Evolutionary conservation across 2,113 vertebrate species (phyloP).

Genomic region (Xenopus borealis): DNA sequence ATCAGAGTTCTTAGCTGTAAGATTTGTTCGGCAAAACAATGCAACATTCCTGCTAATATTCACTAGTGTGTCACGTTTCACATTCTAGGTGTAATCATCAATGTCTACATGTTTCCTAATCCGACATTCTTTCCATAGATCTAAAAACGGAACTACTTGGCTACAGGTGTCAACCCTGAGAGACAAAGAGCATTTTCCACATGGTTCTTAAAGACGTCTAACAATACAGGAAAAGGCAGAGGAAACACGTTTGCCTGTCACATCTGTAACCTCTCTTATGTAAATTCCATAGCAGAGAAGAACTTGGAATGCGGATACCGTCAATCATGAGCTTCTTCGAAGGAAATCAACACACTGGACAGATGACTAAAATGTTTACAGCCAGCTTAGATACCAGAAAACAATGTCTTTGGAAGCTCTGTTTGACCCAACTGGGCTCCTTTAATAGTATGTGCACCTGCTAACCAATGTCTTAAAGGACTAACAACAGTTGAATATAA

Average conservation of each 20-base stretch:
- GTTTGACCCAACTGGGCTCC: neutral
- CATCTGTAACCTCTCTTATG: conserved; percentile 21
- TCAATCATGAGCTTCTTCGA: neutral
- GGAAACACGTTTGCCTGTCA: conserved; percentile 20
- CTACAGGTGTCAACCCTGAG: conserved; percentile 18
- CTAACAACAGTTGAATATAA: too few relatives aligned
- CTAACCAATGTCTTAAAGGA: neutral
- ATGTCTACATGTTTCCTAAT: neutral
- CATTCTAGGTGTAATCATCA: neutral
- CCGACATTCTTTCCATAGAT: neutral
- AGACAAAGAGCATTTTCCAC: conserved; percentile 19
- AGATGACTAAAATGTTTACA: neutral
- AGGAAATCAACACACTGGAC: neutral
- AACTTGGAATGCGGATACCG: conserved; percentile 32
- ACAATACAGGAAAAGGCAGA: conserved; percentile 29
- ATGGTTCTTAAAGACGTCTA: conserved; percentile 22
- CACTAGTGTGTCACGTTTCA: neutral
- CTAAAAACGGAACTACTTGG: neutral
- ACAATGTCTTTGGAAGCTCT: neutral
- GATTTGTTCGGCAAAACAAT: neutral
- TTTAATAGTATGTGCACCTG: neutral
- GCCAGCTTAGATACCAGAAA: neutral
- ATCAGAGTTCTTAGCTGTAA: conserved; percentile 1
- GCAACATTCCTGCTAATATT: neutral
- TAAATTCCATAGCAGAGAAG: conserved; percentile 22